Base-by-base conservation (phyloP, 1,140 invertebrate species). In the Aradophagus sp. region DNA sequence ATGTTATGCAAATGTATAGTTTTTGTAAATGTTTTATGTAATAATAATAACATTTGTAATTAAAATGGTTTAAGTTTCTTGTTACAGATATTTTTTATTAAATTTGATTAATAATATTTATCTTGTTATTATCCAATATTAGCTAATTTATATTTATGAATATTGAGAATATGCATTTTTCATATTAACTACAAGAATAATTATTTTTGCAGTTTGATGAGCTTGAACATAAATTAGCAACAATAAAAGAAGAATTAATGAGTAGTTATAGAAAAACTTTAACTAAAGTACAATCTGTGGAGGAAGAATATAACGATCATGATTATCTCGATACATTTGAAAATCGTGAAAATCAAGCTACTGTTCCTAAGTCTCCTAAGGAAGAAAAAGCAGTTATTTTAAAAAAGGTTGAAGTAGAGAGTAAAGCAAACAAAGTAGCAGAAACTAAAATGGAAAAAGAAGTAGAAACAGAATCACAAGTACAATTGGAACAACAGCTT, bases 151-250 rank as follows among this genome's bases (percentile, higher is more conserved):
- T 8, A 23, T 23, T 23, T 23, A 5, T 23, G 20, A 5, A 8
- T 23, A 23, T 23, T 23, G n/a, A 23, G 4, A 23, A 23, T 23
- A 23, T 23, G 4, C 20, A 23, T 23, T 23, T 5, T 23, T 23
- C 8, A n/a, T 23, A 23, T 23, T 23, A 23, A 23, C 8, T n/a
- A n/a, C n/a, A n/a, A n/a, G n/a, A n/a, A n/a, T n/a, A n/a, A n/a
- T 29, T 65, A 38, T 66, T 14, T 14, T 38, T 29, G 12, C 27
- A 91, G 84, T 83, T 88, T 23, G 89, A 90, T 69, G 89, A 90
- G 68, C 71, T 91, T 32, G 85, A 89, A 75, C 82, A 55, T 74
- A 85, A 85, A 72, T 38, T 89, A 26, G 58, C 76, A 2, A 83
- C 86, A 48, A 77, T 89, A 1, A 89, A 87, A 73, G 31, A 62